Evolutionary conservation across 64 coral and sea anemone genomes (phyloP), one percentile per base, ranked within the genome.

Genomic region (Porites australiensis): DNA sequence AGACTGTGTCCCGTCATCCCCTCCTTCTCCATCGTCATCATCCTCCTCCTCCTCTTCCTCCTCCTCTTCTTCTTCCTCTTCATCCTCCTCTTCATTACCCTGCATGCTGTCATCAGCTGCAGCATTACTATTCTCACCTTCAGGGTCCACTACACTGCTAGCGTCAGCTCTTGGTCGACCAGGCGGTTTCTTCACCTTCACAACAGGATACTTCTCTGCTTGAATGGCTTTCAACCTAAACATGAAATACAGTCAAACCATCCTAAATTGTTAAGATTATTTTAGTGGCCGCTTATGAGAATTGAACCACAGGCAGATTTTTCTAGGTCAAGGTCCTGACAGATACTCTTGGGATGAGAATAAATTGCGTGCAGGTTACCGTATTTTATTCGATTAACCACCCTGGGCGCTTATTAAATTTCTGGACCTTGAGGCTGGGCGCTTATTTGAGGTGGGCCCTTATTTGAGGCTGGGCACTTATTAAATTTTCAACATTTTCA

Each of bases 31-130:
- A 23, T 95, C 88, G 18, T 98, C 96, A 13, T 99, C 98, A 44
- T 99, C 98, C 18, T 99, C 98, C 15, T 99, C 98, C 1, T 98
- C 97, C 15, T 99, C 98, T 48, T 99, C 92, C 20, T 99, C 94
- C n/a, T 95, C 90, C n/a, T 96, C 98, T 64, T 99, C 98, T 11
- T 96, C 94, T 75, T 96, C 98, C 49, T 98, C 96, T 5, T 98
- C 96, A 6, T 99, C 98, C 44, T 96, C 98, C 51, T 93, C 94
- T 84, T 96, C 94, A 90, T 96, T 99, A 5, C 88, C 94, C 22
- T 87, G 94, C 50, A 70, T 90, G 46, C 92, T 96, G 37, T 86
- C 92, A 3, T 79, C 83, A 52, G 89, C 77, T 79, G 91, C 54
- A 22, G 98, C 91, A 77, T 89, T 86, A 70, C 92, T 94, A 83